These are phyloP conservation scores for Sebastes umbrosus DNA, from an alignment of 2,797 vertebrate genomes.

Conservation along the genomic window DNA sequence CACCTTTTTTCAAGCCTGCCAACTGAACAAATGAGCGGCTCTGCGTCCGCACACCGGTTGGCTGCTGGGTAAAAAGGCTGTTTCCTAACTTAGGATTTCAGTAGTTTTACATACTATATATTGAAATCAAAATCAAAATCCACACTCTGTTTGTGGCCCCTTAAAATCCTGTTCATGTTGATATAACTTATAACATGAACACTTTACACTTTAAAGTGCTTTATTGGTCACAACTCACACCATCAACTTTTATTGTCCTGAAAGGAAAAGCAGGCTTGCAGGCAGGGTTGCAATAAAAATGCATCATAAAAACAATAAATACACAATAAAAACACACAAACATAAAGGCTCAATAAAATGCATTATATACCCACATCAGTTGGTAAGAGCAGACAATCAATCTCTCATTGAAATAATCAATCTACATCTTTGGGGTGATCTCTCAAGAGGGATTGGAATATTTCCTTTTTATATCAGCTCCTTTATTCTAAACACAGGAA, in stretches of 20 bases:
- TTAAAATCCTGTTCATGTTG: neutral
- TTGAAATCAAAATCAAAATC: neutral
- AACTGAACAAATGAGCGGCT: slow-evolving; percentile 10
- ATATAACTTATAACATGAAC: slow-evolving; percentile 22
- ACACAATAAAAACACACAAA: slow-evolving; percentile 30
- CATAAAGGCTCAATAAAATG: slow-evolving; percentile 42
- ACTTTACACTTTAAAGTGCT: slow-evolving; percentile 34
- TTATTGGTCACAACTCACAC: slow-evolving; percentile 46
- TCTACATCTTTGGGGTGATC: neutral
- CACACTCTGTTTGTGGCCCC: neutral
- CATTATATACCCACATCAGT: slow-evolving; percentile 3
- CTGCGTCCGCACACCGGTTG: neutral
- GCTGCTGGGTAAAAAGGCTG: neutral
- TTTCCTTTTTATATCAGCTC: neutral
- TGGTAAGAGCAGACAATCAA: slow-evolving; percentile 1
- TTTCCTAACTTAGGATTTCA: neutral
- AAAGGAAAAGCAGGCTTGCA: slow-evolving; percentile 35
- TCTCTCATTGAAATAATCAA: slow-evolving; percentile 1
- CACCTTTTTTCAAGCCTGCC: slow-evolving; percentile 46
- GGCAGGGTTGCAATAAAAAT: slow-evolving; percentile 50
- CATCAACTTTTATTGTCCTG: slow-evolving; percentile 62
- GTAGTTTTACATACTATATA: neutral
- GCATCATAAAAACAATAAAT: slow-evolving; percentile 58
- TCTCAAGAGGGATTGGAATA: neutral
- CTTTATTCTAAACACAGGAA: neutral